Evolutionary conservation across 1,140 invertebrate species (phyloP), one percentile per base, ranked within the genome.

Genomic region (Ceratina australensis): DNA sequence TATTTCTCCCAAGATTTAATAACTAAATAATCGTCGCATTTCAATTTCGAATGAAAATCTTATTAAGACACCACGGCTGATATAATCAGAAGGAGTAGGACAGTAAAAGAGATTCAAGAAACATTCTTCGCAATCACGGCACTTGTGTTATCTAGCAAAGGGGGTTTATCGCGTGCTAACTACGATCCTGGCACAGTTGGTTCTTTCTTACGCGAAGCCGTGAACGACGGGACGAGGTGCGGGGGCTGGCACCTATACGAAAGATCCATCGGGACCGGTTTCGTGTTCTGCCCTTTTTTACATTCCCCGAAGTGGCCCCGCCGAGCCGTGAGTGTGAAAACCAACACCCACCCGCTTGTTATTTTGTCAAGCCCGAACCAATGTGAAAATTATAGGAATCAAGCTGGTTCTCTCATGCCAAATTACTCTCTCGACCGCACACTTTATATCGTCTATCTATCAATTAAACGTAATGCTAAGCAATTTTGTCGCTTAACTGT

Each of bases 231-330:
- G 28, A 20, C 16, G 52, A 42, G 67, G n/a, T 3, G 26, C 54
- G 54, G 16, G 54, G 16, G 15, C 12, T 42, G 20, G 78, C 52
- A 69, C 52, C 80, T 84, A 87, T 87, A 87, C 87, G 89, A 54
- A 91, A 92, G 91, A 91, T 91, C 86, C 89, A 91, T 91, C 87
- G 88, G 87, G 89, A 92, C 91, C 91, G 91, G 91, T 92, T 92
- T 91, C 73, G 73, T 84, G 83, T 88, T 88, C 84, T 80, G 69
- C 63, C 79, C 83, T 88, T 87, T 90, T 87, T 88, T 88, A 89
- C 88, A 89, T 90, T 91, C 89, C 75, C 88, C 79, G 79, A 68
- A 86, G 90, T 83, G 87, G 81, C 86, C 90, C 90, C 88, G 90
- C 65, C 78, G 90, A 78, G 90, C 79, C 79, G 68, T 86, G 89